These are phyloP conservation scores for Dynastes grantii DNA, from an alignment of 2,888 invertebrate species.

Conservation along the genomic window DNA sequence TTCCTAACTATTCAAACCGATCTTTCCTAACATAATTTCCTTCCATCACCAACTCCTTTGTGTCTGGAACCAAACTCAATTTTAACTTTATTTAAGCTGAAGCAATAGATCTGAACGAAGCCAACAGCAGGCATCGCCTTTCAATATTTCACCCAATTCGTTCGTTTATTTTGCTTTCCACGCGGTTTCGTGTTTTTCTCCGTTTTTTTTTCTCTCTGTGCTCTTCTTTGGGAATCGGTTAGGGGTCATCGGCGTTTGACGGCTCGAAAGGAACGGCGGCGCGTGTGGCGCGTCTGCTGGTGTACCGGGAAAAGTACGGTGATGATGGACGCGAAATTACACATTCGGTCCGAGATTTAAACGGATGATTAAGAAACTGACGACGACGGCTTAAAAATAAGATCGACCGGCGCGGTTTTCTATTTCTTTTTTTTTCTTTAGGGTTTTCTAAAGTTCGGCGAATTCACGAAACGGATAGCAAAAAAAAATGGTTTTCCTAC, in stretches of 20 bases:
- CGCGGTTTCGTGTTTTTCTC: constrained; percentile 4
- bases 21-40: too few species aligned
- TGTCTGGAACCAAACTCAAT: too few species aligned
- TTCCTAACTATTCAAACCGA: too few species aligned
- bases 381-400: constrained; percentile 29
- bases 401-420: constrained; percentile 8
- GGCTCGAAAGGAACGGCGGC: neutral
- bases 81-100: too few species aligned
- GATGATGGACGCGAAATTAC: constrained; percentile 37
- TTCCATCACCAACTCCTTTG: too few species aligned
- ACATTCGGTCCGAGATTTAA: constrained; percentile 24
- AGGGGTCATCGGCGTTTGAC: constrained; percentile 24
- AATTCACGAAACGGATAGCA: neutral
- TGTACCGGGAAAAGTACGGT: constrained; percentile 16
- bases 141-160: constrained; percentile 14
- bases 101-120: too few species aligned
- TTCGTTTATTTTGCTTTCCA: constrained; percentile 31
- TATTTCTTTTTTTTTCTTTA: neutral
- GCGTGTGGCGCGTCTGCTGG: neutral
- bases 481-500: too few species aligned
- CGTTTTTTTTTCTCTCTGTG: neutral
- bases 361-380: constrained; percentile 32
- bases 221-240: constrained; percentile 6
- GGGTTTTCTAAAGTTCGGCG: neutral
- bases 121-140: too few species aligned